Base-by-base conservation (phyloP, 1,140 invertebrate genomes). In the Helicorthomorpha holstii region DNA sequence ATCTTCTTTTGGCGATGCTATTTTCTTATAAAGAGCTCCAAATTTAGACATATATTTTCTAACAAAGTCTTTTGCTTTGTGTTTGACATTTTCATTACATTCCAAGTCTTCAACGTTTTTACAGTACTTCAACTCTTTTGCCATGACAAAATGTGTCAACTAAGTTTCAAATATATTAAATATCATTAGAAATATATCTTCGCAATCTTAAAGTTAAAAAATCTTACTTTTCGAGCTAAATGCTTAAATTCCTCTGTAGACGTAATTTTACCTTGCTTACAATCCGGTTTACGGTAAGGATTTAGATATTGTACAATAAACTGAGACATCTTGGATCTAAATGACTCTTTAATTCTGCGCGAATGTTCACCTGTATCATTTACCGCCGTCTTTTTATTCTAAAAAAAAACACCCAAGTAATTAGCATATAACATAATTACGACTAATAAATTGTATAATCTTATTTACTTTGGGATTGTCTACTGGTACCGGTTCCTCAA, bases 41-140 rank as follows among this genome's bases (percentile, higher is more conserved):
- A 88, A 94, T 68, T 91, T 92, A 7, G 77, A 77, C 92, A 98
- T 98, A 65, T 96, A 97, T 65, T 93, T 94, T 58, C 79, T 80
- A 22, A 98, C 85, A 69, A 88, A 97, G 66, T 93, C 92, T 65
- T 83, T 85, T 1, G 90, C 86, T 71, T 96, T 96, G 54, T 83
- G 78, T 57, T 85, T 86, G 0, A 96, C 91, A 55, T 85, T 91
- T 51, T 95, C 89, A 55, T 86, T 92, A 57, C 90, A 86, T 56
- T 85, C 77, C 27, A 94, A 64, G 58, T 90, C 83, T 59, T 91
- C 86, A 0, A 88, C 82, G 50, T 79, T 80, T 51, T 82, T 80
- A 61, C 89, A 90, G 61, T 95, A 89, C 62, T 91, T 92, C 62
- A 93, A 67, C 67, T 96, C 92, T 71, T 98, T 97, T 45, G 88